These are phyloP conservation scores for Aleiodes sp. DNA, from an alignment of 1,140 invertebrate species.

Conservation along the genomic window DNA sequence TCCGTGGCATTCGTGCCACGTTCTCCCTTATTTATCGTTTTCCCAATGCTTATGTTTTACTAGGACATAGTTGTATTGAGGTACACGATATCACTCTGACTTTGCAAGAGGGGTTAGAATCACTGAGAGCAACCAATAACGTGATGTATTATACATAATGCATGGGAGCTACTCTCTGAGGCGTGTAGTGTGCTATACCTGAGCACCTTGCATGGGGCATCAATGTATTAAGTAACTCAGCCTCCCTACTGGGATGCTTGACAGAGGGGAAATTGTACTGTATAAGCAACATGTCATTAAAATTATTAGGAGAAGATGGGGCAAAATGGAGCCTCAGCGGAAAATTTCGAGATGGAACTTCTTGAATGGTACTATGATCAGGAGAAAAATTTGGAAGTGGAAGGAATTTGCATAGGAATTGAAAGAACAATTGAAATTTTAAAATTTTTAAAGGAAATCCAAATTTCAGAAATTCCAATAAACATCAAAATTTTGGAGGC, in stretches of 20 bases:
- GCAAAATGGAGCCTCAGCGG: too few species aligned
- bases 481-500: too few species aligned
- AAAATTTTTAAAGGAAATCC: too few species aligned
- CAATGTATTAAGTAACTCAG: slow-evolving; percentile 4
- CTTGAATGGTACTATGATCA: too few species aligned
- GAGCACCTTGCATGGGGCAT: slow-evolving; percentile 10
- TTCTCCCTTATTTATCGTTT: slow-evolving; percentile 67
- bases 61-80: slow-evolving; percentile 47
- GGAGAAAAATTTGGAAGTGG: too few species aligned
- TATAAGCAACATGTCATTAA: neutral
- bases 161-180: slow-evolving; percentile 48
- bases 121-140: slow-evolving; percentile 66
- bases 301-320: too few species aligned
- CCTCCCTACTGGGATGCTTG: slow-evolving; percentile 8
- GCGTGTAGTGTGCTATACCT: slow-evolving; percentile 33
- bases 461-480: too few species aligned
- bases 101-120: slow-evolving; percentile 61
- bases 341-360: too few species aligned
- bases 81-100: slow-evolving; percentile 59
- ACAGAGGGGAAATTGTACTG: neutral
- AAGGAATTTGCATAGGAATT: too few species aligned
- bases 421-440: too few species aligned
- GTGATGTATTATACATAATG: slow-evolving; percentile 68
- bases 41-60: slow-evolving; percentile 67
- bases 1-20: slow-evolving; percentile 60